These are phyloP conservation scores for Ophthalmolycus amberensis DNA, from an alignment of 2,113 vertebrate species.

Conservation along the genomic window DNA sequence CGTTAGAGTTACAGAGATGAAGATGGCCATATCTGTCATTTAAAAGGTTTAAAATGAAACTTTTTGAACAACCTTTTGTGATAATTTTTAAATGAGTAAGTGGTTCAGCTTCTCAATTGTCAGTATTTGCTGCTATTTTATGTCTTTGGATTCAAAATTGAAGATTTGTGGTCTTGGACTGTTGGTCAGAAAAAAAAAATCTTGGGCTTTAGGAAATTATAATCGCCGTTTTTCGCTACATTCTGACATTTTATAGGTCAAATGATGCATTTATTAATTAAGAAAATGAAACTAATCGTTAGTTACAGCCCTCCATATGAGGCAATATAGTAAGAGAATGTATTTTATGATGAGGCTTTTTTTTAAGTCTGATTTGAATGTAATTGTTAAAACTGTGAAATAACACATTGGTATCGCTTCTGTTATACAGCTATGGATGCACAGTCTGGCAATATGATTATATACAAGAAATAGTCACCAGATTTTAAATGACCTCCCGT, in stretches of 20 bases:
- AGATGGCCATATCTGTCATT: not conserved
- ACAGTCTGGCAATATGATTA: not conserved
- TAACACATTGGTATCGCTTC: not conserved
- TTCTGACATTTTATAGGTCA: not conserved
- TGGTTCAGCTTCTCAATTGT: not conserved
- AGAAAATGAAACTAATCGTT: not conserved
- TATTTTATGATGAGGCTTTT: not conserved
- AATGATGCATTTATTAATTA: not conserved
- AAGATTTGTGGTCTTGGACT: not conserved
- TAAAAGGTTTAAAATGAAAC: not conserved
- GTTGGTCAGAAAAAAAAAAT: not conserved
- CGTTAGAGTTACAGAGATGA: not conserved
- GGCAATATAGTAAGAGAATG: not conserved
- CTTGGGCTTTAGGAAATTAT: not conserved
- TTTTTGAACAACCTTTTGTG: not conserved
- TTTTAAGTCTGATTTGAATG: not conserved
- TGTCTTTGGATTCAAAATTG: not conserved
- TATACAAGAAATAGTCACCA: not conserved
- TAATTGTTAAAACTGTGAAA: not conserved
- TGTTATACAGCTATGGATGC: not conserved
- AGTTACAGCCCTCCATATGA: not conserved
- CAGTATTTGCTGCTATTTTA: not conserved
- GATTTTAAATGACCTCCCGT: not conserved
- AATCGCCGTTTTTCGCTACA: not conserved
- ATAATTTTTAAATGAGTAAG: not conserved